Evolutionary conservation across 1,140 invertebrate genomes (phyloP).

Genomic region (Zaprionus africanus): DNA sequence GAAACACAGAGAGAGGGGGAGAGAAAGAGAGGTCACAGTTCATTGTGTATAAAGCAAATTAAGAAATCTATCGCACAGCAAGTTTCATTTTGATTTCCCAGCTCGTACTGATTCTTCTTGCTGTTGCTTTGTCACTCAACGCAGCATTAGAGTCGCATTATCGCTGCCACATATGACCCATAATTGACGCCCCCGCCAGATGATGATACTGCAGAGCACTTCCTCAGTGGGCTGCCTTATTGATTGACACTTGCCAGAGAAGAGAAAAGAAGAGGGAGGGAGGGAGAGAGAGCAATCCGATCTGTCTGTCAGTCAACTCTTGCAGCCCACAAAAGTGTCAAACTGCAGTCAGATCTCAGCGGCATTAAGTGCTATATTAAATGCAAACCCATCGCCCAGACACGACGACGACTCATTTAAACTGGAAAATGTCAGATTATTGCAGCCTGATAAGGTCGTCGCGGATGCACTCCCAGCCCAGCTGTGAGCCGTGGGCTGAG

Average conservation of each 20-base stretch:
- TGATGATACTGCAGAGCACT: constrained; percentile 27
- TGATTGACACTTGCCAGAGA: constrained; percentile 51
- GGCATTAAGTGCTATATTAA: constrained; percentile 70
- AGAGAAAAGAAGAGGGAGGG: too few species aligned
- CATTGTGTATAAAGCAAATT: background rate
- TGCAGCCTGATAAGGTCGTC: constrained; percentile 67
- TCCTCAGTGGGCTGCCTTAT: constrained; percentile 40
- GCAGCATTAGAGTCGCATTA: constrained; percentile 59
- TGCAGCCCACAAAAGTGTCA: constrained; percentile 74
- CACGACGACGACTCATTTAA: constrained; percentile 61
- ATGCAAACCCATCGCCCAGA: constrained; percentile 52
- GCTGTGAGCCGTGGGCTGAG: constrained; percentile 57
- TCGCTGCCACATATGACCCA: constrained; percentile 41
- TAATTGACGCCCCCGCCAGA: constrained; percentile 40
- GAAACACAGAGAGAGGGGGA: background rate
- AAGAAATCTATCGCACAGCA: background rate
- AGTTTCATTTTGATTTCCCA: background rate
- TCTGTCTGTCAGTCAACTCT: constrained; percentile 46
- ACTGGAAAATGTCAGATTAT: constrained; percentile 81
- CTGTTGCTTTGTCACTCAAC: constrained; percentile 40
- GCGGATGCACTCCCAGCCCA: background rate
- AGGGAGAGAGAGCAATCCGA: constrained; percentile 31
- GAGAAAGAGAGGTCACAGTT: background rate
- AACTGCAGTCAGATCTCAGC: constrained; percentile 63
- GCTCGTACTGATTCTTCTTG: background rate